phyloP scores from a whole-genome alignment of 2,888 invertebrate species.

The Lasioglossum villosulum region DNA sequence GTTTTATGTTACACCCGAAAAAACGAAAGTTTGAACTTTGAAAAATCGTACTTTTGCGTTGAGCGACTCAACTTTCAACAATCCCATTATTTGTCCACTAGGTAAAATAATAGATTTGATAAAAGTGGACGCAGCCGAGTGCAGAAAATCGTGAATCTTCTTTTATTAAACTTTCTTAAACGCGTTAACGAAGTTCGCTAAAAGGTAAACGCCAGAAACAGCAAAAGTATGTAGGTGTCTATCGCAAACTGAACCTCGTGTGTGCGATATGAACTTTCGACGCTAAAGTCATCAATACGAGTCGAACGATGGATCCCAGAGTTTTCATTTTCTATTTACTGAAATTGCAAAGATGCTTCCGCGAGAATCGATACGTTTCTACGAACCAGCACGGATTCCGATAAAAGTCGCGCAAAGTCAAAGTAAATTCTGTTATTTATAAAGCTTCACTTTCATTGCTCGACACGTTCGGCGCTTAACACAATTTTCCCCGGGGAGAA shows the following conservation, averaged over 20 bases:
- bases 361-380: not conserved
- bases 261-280: not conserved
- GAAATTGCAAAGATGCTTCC: not conserved
- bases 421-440: not conserved
- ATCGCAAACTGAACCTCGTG: not conserved
- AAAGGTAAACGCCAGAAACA: not conserved
- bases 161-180: not conserved
- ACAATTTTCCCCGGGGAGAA: not conserved
- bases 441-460: not conserved
- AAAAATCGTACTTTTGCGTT: too few species aligned
- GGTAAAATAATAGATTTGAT: too few species aligned
- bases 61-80: too few species aligned
- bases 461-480: not conserved
- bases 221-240: not conserved
- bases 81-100: too few species aligned
- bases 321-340: constrained; percentile 6
- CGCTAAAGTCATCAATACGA: not conserved
- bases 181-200: not conserved
- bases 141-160: too few species aligned
- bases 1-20: too few species aligned
- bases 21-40: too few species aligned
- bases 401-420: not conserved
- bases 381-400: too few species aligned
- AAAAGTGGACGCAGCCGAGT: too few species aligned
- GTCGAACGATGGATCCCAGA: not conserved